Evolutionary conservation across 1,140 invertebrate genomes (phyloP), one percentile per base, ranked within the genome.

Genomic region (Theocolax elegans): DNA sequence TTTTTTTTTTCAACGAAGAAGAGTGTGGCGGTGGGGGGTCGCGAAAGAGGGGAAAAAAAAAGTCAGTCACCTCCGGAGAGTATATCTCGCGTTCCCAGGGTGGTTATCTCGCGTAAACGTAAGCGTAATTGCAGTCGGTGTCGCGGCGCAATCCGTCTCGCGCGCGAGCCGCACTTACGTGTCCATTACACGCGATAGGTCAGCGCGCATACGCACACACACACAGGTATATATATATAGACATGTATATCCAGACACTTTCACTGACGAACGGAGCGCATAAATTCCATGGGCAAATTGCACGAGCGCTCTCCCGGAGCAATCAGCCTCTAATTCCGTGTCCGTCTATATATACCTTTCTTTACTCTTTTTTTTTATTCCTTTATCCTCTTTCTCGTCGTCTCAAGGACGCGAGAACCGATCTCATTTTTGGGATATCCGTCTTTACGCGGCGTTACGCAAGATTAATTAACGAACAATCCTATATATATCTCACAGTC

Each of bases 121-220:
- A 54, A 65, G 63, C 40, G 40, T 58, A 67, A 67, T 58, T 48
- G 38, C 53, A 58, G 42, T 29, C 40, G 51, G 51, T 67, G 64
- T 67, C 40, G n/a, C 31, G 53, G 27, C 27, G 40, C 48, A 58
- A 56, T 67, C 53, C 53, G 54, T 35, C 40, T 9, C 12, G 3
- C 38, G 40, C 13, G 19, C 15, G 27, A 19, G 10, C 6, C 58
- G 40, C 25, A 60, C 21, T 19, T 25, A 2, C 51, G 27, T n/a
- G 13, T 17, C 0, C 58, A 31, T 62, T 48, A 15, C 21, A 21
- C n/a, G n/a, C 64, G 53, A 58, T 66, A 58, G 53, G 40, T 67
- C 42, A 31, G 29, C 17, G 13, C 3, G 23, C 35, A 53, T 8
- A 17, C 10, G 35, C n/a, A n/a, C n/a, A n/a, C n/a, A n/a, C n/a